phyloP scores from a whole-genome alignment of 1,140 invertebrate genomes.

The Tetraneura akinire region DNA sequence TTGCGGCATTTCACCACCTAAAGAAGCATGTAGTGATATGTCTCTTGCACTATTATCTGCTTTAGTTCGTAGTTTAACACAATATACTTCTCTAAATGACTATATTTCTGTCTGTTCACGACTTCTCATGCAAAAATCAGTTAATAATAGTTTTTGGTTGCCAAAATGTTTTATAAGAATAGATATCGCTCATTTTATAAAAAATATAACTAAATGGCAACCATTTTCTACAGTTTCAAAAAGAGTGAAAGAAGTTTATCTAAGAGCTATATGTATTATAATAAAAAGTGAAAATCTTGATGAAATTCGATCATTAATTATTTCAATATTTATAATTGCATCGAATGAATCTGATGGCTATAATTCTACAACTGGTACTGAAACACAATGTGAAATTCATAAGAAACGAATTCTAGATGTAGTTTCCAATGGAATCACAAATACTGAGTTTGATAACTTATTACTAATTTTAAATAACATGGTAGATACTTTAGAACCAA shows the following conservation, averaged over 20 bases:
- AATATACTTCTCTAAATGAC: background rate
- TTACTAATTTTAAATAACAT: background rate
- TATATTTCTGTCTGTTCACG: background rate
- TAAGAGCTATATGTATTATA: background rate
- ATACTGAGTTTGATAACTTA: background rate
- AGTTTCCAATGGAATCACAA: background rate
- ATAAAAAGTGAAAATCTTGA: background rate
- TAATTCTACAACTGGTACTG: background rate
- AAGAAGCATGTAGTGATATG: constrained; percentile 7
- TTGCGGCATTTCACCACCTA: background rate
- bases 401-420: background rate
- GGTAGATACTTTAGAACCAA: background rate
- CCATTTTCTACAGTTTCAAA: background rate
- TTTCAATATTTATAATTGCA: background rate
- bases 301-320: background rate
- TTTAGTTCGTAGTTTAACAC: constrained; percentile 7
- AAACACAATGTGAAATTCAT: background rate
- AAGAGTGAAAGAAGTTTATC: background rate
- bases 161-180: background rate
- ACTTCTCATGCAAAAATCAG: background rate
- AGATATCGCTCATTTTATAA: background rate
- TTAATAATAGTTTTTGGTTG: background rate
- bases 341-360: background rate
- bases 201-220: background rate
- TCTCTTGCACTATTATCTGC: background rate